Evolutionary conservation across 2,113 vertebrate species (phyloP), one percentile per base, ranked within the genome.

Genomic region (Thalassoma bifasciatum): DNA sequence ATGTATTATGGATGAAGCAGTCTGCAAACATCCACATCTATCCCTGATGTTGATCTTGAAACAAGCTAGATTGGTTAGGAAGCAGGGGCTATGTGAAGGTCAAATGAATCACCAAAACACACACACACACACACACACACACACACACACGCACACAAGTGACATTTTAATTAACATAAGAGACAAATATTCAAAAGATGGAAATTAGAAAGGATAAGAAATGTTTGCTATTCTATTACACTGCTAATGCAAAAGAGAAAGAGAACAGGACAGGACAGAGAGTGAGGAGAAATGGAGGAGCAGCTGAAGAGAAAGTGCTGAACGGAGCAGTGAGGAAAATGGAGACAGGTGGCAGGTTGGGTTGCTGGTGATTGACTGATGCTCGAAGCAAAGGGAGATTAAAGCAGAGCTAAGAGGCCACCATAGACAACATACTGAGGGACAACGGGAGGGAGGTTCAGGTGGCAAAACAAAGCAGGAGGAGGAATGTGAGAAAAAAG

Each of bases 361-460:
- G 66, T 74, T 62, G 47, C 77, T 53, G 73, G 72, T 86, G 85
- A 91, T 53, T 86, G 86, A 92, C 75, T 70, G 84, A 84, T 85
- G 87, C 81, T 81, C 66, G 22, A 75, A 75, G 59, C 75, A 53
- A 75, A 64, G 59, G 54, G 72, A 90, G 87, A 91, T 92, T 87
- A 88, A 89, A 91, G 83, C 54, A 16, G 66, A 85, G 74, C 77
- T 82, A 73, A 42, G 65, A 80, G 67, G 84, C 67, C 77, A 57
- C 46, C 67, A 53, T 22, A 57, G 64, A 85, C 83, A 82, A 74
- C 77, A 72, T 67, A 68, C 46, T 56, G 16, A 72, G 50, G 11
- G 30, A 63, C 50, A 49, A 13, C 24, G 2, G 16, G 38, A 34
- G 58, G 16, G 47, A 14, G 16, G 1, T 3, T 30, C 3, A 13